Evolutionary conservation across 2,797 vertebrate genomes (phyloP), one percentile per base, ranked within the genome.

Genomic region (Acridotheres tristis): DNA sequence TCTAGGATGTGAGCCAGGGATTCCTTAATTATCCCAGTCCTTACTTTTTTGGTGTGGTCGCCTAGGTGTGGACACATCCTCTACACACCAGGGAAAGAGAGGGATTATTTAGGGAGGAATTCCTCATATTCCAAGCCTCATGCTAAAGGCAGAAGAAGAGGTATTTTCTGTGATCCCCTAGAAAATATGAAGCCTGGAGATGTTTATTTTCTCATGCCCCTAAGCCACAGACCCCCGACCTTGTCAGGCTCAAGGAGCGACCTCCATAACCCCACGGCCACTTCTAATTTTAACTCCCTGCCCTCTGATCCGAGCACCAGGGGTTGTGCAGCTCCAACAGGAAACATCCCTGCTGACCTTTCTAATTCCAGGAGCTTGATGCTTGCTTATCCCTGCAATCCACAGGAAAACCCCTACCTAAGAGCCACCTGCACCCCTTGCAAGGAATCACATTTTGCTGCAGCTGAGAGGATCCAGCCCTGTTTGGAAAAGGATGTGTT

Each of bases 271-370:
- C 55, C 47, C 2, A 0, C 1, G 17, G 74, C 48, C 1, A 0
- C n/a, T 45, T 91, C 87, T 89, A 92, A 92, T 94, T 92, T 95
- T 93, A 95, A 34, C 77, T 54, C 69, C 71, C 8, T 63, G 79
- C 62, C 68, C 82, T 67, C 72, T 54, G 68, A 93, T 43, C 36
- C 7, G 4, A 88, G 43, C 67, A 48, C 20, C 43, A 23, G 73
- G 57, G 25, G 16, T 43, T 38, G 47, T 75, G 42, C 79, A 71
- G 73, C 69, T 68, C 76, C 34, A 57, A 12, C 61, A 74, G 87
- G 87, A 95, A 96, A 13, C 50, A 69, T 40, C 88, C 48, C n/a
- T 4, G 3, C 26, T 93, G 88, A 95, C 91, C 87, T 93, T 92
- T 91, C 90, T 83, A 90, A 94, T 90, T 90, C 51, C 32, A 47